Evolutionary conservation across 2,888 invertebrate species (phyloP), one percentile per base, ranked within the genome.

Genomic region (Drosophila parthenogenetica): DNA sequence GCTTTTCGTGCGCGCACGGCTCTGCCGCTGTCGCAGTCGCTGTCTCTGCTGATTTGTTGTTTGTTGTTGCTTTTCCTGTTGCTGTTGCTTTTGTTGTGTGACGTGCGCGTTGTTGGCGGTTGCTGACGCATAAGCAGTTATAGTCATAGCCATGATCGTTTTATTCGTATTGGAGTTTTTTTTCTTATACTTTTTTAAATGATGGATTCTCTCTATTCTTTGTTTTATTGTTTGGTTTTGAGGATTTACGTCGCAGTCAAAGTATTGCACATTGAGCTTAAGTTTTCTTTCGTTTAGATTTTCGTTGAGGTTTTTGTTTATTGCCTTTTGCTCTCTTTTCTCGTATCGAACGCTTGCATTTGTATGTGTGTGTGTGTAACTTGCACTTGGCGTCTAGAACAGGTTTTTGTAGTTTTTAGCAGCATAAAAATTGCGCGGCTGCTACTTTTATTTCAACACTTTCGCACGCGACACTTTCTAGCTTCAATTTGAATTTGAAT

Each of bases 391-490:
- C 65, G 78, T 69, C 58, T 80, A 86, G 89, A 86, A 86, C 85
- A 69, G 85, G 85, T 86, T 82, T 82, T 63, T 35, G 35, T 35
- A 49, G 77, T 80, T 77, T 75, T 75, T 48, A 72, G 65, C 70
- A 57, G 58, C 64, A 73, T 59, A 50, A 58, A 64, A 77, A 59
- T 64, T 68, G 69, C 61, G 69, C 69, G 58, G 48, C 54, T 67
- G 61, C 59, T 51, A 64, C 53, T 68, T 57, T 63, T 70, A 46
- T 42, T 67, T 64, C 67, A 70, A 80, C 78, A 81, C 89, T 87
- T 87, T 87, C 83, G 83, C 87, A 87, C 76, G 84, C 84, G 84
- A 88, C 89, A 86, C 84, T 88, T 88, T 83, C 81, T 85, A 87
- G 79, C 67, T 65, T 73, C 40, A 75, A 70, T 73, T 73, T 46